Evolutionary conservation across 2,888 invertebrate species (phyloP), one percentile per base, ranked within the genome.

Genomic region (Perizoma flavofasciatum): DNA sequence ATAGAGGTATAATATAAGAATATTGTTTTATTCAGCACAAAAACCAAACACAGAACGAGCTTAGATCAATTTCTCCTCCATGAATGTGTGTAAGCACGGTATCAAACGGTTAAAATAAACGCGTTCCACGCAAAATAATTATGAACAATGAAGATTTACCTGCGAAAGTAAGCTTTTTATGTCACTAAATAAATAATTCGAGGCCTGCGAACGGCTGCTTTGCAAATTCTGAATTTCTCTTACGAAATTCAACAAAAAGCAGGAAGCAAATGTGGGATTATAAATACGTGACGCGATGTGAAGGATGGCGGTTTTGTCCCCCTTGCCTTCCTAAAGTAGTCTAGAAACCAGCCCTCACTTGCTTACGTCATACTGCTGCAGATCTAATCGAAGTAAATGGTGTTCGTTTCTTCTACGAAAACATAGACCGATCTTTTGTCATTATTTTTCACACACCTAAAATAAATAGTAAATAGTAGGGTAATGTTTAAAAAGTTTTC

Each of bases 261-360:
- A 88, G 90, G 90, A 89, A 88, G 83, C 80, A 80, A 80, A 80
- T 81, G 83, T 81, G 83, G 82, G 87, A 89, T 89, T 88, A 89
- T 86, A 88, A 88, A 88, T 87, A 89, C 88, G 85, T 86, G 88
- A 83, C 78, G 82, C 78, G 83, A 81, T 81, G 81, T 81, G 80
- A 79, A 83, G 85, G 88, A 87, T 89, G 89, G 86, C 86, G 89
- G 88, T 83, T 88, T 83, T 85, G 85, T 78, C 78, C 85, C 81
- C 78, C 68, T 58, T 51, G 55, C 48, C 47, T 60, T 22, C 22
- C 22, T 22, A 22, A 22, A n/a, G 3, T 48, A 62, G 55, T 52
- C 45, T 48, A 8, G 44, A 44, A 62, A 44, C 51, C 34, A 35
- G 41, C 3, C 11, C 11, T 6, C n/a, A 7, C 8, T 50, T 56